phyloP scores from a whole-genome alignment of 2,797 vertebrate species.

The Dermochelys coriacea region DNA sequence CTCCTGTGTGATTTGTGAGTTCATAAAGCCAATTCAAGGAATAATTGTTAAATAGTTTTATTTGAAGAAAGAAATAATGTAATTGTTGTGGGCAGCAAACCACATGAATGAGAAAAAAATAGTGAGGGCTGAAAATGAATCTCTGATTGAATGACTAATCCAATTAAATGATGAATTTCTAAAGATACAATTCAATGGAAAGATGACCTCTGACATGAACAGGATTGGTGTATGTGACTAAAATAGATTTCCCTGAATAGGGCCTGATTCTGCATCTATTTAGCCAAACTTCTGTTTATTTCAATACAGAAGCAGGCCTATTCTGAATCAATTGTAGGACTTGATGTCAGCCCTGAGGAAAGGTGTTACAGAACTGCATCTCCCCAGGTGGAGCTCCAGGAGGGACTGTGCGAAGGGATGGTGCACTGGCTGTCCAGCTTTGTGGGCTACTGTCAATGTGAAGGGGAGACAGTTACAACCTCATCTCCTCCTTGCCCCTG shows the following conservation, averaged over 20 bases:
- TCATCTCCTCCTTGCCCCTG: background rate
- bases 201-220: background rate
- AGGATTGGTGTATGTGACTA: background rate
- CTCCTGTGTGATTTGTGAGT: background rate
- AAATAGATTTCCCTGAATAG: background rate
- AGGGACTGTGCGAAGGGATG: background rate
- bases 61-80: background rate
- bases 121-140: background rate
- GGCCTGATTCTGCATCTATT: background rate
- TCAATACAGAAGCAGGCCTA: background rate
- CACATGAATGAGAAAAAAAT: background rate
- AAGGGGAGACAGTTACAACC: background rate
- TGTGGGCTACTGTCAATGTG: background rate
- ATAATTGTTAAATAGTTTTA: background rate
- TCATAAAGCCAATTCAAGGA: background rate
- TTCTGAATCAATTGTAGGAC: background rate
- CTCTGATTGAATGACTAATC: background rate
- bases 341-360: background rate
- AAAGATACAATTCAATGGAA: background rate
- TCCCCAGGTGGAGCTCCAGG: background rate
- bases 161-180: conserved; percentile 8
- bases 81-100: background rate
- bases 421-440: background rate
- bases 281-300: background rate
- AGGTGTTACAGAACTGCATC: background rate